Conservation (phyloP, 2,113 vertebrate species). For the Microtus ochrogaster region DNA sequence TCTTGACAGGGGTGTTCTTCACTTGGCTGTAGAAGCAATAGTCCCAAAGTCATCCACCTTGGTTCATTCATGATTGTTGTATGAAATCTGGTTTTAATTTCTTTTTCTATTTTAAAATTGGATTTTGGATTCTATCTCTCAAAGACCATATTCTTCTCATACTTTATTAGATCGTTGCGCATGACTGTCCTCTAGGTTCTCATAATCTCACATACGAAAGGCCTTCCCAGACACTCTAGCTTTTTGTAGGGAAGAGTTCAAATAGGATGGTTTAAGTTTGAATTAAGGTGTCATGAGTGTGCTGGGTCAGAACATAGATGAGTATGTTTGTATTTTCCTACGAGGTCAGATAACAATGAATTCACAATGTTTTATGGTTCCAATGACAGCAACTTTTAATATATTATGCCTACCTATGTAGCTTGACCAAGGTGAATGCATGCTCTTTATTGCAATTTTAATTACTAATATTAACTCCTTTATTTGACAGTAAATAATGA, state of each 20-base stretch:
- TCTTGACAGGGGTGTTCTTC: not conserved
- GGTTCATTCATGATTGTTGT: fast-evolving
- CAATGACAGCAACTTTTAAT: not conserved
- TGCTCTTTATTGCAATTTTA: not conserved
- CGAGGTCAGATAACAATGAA: not conserved
- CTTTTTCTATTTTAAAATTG: not conserved
- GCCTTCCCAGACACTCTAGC: not conserved
- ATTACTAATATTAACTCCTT: not conserved
- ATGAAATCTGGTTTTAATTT: not conserved
- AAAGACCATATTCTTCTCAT: not conserved
- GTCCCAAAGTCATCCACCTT: not conserved
- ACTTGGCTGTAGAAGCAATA: not conserved
- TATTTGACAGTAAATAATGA: not conserved
- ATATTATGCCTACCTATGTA: not conserved
- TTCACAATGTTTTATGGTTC: not conserved
- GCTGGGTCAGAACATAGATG: not conserved
- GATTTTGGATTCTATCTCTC: not conserved
- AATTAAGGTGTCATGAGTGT: not conserved
- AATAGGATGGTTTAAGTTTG: not conserved
- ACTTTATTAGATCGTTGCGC: not conserved
- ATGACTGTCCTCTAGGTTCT: not conserved
- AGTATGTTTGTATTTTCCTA: not conserved
- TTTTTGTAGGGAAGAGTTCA: not conserved
- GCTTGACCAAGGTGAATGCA: not conserved
- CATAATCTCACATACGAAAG: fast-evolving